These are phyloP conservation scores for Cheilosia vernalis DNA, from an alignment of 2,888 invertebrate species.

Conservation along the genomic window DNA sequence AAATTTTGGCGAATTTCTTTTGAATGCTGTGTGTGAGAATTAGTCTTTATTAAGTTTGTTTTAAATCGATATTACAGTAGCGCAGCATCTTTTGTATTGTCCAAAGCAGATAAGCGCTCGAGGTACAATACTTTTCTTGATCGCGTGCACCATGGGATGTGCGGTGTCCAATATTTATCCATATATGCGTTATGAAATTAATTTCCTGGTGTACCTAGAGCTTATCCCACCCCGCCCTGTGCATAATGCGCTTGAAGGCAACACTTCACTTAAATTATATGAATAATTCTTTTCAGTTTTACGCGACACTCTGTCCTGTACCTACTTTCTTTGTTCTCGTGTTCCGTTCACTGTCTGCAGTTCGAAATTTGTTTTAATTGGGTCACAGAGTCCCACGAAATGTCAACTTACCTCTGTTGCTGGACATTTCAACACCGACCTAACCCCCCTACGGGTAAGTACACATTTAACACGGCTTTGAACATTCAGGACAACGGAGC, in stretches of 20 bases:
- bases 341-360: not conserved
- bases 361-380: slow-evolving; percentile 11
- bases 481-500: not conserved
- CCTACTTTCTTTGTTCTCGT: not conserved
- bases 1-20: slow-evolving; percentile 64
- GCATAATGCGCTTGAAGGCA: slow-evolving; percentile 21
- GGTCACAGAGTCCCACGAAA: slow-evolving; percentile 21
- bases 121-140: not conserved
- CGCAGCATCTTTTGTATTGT: no score
- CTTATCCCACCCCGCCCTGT: not conserved
- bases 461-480: not conserved
- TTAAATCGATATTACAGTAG: not conserved
- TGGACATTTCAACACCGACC: slow-evolving; percentile 7
- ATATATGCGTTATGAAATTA: not conserved
- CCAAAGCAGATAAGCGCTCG: not conserved
- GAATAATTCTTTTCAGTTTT: slow-evolving; percentile 19
- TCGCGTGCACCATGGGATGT: not conserved
- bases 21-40: not conserved
- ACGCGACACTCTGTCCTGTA: not conserved
- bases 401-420: slow-evolving; percentile 30
- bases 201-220: slow-evolving; percentile 30
- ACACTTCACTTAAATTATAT: slow-evolving; percentile 34
- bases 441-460: not conserved
- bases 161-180: no score
- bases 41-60: not conserved